phyloP scores from a whole-genome alignment of 2,113 vertebrate genomes.

The Planiliza haematocheilus region DNA sequence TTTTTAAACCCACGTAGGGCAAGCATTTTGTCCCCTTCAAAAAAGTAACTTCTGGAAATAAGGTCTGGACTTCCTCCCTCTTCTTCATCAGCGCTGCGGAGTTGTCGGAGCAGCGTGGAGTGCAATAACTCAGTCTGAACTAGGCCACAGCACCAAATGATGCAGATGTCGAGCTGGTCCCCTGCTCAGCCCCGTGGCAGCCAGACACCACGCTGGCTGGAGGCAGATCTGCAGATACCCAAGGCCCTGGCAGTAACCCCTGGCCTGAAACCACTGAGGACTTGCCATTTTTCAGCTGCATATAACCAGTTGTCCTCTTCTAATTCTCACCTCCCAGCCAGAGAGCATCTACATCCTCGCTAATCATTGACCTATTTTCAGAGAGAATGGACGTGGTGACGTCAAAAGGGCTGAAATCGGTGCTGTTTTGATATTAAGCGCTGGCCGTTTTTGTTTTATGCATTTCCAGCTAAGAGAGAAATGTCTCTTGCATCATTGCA shows the following conservation, averaged over 20 bases:
- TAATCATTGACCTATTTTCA: slow-evolving; percentile 54
- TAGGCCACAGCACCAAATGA: slow-evolving; percentile 76
- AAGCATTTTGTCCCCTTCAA: neutral
- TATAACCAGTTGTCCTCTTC: slow-evolving; percentile 48
- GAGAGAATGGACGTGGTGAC: slow-evolving; percentile 8
- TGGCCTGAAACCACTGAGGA: slow-evolving; percentile 45
- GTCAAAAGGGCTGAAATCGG: slow-evolving; percentile 10
- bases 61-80: slow-evolving; percentile 56
- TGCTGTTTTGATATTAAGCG: neutral
- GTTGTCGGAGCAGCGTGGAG: slow-evolving; percentile 50
- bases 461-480: neutral
- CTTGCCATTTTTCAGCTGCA: slow-evolving; percentile 48
- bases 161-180: slow-evolving; percentile 67
- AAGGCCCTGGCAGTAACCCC: slow-evolving; percentile 47
- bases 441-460: neutral
- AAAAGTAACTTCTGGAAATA: slow-evolving; percentile 60
- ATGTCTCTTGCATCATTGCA: neutral
- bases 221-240: slow-evolving; percentile 56
- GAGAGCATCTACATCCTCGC: neutral
- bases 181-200: slow-evolving; percentile 38
- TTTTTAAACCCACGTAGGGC: neutral
- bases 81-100: slow-evolving; percentile 27
- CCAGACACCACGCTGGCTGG: slow-evolving; percentile 32
- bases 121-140: slow-evolving; percentile 73
- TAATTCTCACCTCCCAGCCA: slow-evolving; percentile 16